phyloP scores from a whole-genome alignment of 2,888 invertebrate genomes.

The Taenaris catops region DNA sequence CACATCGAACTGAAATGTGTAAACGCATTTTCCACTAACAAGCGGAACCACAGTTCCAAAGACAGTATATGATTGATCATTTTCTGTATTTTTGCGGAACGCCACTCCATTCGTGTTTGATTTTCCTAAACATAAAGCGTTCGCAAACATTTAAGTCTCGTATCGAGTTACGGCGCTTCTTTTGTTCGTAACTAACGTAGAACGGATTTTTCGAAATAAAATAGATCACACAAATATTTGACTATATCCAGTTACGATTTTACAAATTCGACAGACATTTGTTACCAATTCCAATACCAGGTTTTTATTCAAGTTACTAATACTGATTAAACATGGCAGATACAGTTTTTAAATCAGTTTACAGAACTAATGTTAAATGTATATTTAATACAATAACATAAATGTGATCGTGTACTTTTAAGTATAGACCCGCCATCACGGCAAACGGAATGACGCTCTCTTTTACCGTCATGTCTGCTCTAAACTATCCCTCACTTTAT shows the following conservation, averaged over 20 bases:
- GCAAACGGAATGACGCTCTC: too few relatives aligned
- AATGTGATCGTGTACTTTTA: too few relatives aligned
- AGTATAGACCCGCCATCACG: too few relatives aligned
- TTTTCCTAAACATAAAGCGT: constrained; percentile 71
- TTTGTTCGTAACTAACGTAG: constrained; percentile 42
- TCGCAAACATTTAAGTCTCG: constrained; percentile 68
- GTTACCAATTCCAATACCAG: not conserved
- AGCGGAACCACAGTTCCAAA: constrained; percentile 8
- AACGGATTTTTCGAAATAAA: constrained; percentile 23
- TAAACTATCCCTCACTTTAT: too few relatives aligned
- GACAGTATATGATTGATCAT: not conserved
- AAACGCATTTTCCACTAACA: too few relatives aligned
- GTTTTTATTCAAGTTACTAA: too few relatives aligned
- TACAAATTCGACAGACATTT: constrained; percentile 9
- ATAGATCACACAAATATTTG: constrained; percentile 19
- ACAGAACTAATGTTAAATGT: too few relatives aligned
- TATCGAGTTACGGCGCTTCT: constrained; percentile 66
- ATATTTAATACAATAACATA: too few relatives aligned
- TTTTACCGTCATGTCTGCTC: too few relatives aligned
- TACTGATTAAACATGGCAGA: too few relatives aligned
- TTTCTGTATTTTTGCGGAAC: constrained; percentile 62
- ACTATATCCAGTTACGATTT: constrained; percentile 12
- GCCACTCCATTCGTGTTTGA: constrained; percentile 72
- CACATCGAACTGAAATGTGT: too few relatives aligned
- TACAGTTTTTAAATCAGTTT: too few relatives aligned